Evolutionary conservation across 2,113 vertebrate genomes (phyloP).

Genomic region (Sapajus apella): DNA sequence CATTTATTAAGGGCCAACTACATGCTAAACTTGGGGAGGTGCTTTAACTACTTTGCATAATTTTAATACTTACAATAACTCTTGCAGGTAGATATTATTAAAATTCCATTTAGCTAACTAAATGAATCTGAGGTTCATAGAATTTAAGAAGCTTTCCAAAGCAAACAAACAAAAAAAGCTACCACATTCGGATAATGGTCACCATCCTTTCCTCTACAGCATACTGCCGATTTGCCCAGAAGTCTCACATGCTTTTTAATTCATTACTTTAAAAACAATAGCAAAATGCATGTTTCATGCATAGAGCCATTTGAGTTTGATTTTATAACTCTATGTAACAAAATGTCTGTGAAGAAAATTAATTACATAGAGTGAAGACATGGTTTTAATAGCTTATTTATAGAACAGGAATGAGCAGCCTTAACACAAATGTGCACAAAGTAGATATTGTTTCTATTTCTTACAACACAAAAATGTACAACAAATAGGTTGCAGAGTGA

Average conservation of each 20-base stretch:
- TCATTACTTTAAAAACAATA: constrained; percentile 4
- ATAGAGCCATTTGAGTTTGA: not conserved
- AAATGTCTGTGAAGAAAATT: not conserved
- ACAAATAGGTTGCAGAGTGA: not conserved
- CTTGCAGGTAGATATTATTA: not conserved
- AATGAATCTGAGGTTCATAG: not conserved
- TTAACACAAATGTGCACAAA: not conserved
- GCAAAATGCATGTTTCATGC: not conserved
- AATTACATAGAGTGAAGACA: not conserved
- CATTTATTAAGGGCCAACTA: not conserved
- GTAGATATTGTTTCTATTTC: constrained; percentile 27
- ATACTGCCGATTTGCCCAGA: not conserved
- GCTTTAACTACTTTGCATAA: not conserved
- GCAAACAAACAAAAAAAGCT: not conserved
- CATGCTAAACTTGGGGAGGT: not conserved
- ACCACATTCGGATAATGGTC: not conserved
- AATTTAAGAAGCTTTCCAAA: not conserved
- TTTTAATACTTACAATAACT: not conserved
- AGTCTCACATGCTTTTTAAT: not conserved
- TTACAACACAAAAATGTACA: constrained; percentile 59
- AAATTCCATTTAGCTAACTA: not conserved
- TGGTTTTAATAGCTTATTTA: constrained; percentile 48
- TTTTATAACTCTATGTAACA: not conserved
- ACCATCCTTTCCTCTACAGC: not conserved
- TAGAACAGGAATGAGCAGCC: constrained; percentile 61